Base-by-base conservation (phyloP, 2,797 vertebrate genomes). In the Diglossa cyanea region DNA sequence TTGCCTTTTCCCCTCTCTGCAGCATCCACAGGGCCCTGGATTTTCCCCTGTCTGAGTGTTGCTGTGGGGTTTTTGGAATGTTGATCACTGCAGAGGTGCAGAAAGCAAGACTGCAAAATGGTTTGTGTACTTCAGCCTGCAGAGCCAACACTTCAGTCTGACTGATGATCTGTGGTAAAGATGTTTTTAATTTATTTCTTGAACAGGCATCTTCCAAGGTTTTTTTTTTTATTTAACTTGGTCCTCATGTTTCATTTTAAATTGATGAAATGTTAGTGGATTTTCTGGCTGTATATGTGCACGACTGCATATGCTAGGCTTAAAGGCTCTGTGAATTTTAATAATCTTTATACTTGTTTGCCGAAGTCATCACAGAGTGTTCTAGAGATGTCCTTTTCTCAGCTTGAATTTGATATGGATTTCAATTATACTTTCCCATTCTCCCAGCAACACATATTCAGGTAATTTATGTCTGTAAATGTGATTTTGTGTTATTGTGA, bases 301-400 rank as follows among this genome's bases (percentile, higher is more conserved):
- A 40, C 1, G 5, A 47, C 57, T 62, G 53, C 17, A 2, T 33
- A 37, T 31, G 28, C 11, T 60, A 21, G 3, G 23, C 90, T 61
- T 55, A 54, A 73, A 75, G 39, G 26, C 42, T 92, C 45, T 11
- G 2, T 42, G 18, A 19, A 54, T 83, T 90, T 88, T 50, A 81
- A 47, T 50, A 81, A 47, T 78, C 18, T 55, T 88, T 51, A 13
- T 40, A 19, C 17, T 58, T n/a, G 25, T 6, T 20, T 65, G 47
- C 72, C 0, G 0, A 35, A 90, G 35, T 42, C 33, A 53, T 90
- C 9, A 4, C 7, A 1, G 24, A 16, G 2, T 25, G 19, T 14
- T 62, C 40, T 42, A 42, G 57, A 74, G 35, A 37, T 39, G 23
- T 53, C 20, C 20, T 63, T 14, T 37, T n/a, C 73, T 62, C 62